phyloP scores from a whole-genome alignment of 2,888 invertebrate species.

The Mesorhabditis spiculigera region DNA sequence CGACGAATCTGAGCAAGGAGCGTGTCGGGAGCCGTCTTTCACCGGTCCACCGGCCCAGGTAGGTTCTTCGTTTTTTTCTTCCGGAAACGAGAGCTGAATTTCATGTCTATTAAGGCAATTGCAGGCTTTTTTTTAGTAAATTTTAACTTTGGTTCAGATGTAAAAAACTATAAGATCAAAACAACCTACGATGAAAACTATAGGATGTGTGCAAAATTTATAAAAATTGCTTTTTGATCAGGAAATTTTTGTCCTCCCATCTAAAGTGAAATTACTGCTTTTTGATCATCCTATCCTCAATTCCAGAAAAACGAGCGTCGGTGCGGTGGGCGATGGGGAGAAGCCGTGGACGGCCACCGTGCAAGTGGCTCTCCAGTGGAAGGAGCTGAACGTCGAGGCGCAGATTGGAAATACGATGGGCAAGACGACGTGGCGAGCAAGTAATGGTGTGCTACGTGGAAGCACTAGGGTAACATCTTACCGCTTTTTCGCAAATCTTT shows the following conservation, averaged over 20 bases:
- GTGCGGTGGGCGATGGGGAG: slow-evolving; percentile 13
- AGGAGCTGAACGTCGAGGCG: slow-evolving; percentile 91
- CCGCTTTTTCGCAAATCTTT: too few species aligned
- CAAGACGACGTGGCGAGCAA: slow-evolving; percentile 73
- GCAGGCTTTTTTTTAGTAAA: too few species aligned
- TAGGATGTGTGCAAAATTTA: too few species aligned
- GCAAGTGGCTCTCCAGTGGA: slow-evolving; percentile 90
- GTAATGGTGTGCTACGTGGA: slow-evolving; percentile 39
- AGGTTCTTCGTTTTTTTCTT: too few species aligned
- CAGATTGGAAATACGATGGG: slow-evolving; percentile 99
- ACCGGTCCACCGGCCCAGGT: too few species aligned
- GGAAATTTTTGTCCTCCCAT: not conserved
- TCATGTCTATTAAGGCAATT: not conserved
- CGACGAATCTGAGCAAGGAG: slow-evolving; percentile 1
- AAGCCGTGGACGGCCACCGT: slow-evolving; percentile 63
- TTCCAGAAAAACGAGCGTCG: slow-evolving; percentile 10
- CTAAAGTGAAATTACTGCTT: not conserved
- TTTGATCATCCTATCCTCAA: not conserved
- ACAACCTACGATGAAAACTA: too few species aligned
- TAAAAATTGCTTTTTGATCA: not conserved
- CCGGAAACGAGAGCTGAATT: not conserved
- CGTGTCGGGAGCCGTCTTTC: too few species aligned
- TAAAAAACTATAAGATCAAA: too few species aligned
- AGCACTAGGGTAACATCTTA: slow-evolving; percentile 36
- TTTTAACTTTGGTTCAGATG: too few species aligned